Conservation (phyloP, 1,140 invertebrate species). For the Rhopalosiphum maidis region DNA sequence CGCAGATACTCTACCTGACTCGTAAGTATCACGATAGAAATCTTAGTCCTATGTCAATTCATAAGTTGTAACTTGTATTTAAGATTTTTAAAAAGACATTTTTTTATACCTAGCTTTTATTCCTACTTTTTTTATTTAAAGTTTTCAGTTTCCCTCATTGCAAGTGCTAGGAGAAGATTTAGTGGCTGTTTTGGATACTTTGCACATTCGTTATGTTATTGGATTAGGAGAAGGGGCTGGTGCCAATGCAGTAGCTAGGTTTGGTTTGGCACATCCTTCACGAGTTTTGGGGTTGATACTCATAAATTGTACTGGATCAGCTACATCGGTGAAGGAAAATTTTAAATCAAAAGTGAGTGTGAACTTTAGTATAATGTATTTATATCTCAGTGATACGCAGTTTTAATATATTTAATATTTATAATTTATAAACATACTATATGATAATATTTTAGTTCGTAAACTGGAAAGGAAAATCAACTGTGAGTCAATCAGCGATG, state of each 20-base stretch:
- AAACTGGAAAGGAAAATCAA: slow-evolving; percentile 73
- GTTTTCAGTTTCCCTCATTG: slow-evolving; percentile 81
- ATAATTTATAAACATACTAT: not conserved
- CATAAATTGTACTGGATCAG: slow-evolving; percentile 87
- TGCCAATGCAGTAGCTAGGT: slow-evolving; percentile 85
- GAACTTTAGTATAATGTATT: not conserved
- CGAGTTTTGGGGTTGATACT: slow-evolving; percentile 80
- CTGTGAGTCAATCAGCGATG: slow-evolving; percentile 78
- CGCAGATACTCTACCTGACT: slow-evolving; percentile 72
- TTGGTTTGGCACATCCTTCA: slow-evolving; percentile 79
- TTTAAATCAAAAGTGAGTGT: slow-evolving; percentile 78
- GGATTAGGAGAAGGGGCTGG: slow-evolving; percentile 89
- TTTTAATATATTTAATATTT: not conserved
- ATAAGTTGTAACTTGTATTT: not conserved
- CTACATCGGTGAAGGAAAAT: slow-evolving; percentile 85
- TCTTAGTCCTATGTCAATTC: not conserved
- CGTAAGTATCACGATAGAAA: slow-evolving; percentile 65
- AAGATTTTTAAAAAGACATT: not conserved
- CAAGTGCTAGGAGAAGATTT: slow-evolving; percentile 85
- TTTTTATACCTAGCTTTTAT: not conserved
- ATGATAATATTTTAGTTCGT: slow-evolving; percentile 69
- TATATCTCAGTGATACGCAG: not conserved
- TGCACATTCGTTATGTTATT: slow-evolving; percentile 80
- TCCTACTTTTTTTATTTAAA: slow-evolving; percentile 61
- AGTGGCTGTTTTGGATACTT: slow-evolving; percentile 80